Conservation (phyloP, 53 echinoderm and acorn worm species). For the Zoroaster sp. region DNA sequence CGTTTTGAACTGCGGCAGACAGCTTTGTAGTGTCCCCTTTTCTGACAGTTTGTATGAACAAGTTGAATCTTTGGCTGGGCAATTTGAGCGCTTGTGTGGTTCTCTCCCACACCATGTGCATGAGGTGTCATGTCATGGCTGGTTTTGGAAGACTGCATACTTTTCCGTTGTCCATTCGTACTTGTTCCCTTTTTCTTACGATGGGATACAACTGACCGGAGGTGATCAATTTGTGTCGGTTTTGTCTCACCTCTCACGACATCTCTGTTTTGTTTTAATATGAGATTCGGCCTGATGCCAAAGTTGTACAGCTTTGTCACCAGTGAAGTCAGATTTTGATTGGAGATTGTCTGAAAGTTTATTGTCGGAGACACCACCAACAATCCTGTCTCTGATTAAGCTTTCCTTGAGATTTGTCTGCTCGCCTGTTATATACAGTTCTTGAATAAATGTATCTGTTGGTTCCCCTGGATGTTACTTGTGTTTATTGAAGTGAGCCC, state of each 20-base stretch:
- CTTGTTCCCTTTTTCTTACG: not conserved
- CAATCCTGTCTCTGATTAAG: constrained; percentile 58
- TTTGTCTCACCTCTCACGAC: constrained; percentile 23
- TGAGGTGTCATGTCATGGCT: not conserved
- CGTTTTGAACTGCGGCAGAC: constrained; percentile 40
- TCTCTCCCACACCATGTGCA: constrained; percentile 19
- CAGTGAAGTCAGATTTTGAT: constrained; percentile 45
- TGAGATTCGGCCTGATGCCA: constrained; percentile 41
- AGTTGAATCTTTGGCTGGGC: constrained; percentile 68
- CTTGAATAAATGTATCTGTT: constrained; percentile 66
- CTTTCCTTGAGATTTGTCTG: constrained; percentile 56
- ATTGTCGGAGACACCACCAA: constrained; percentile 24
- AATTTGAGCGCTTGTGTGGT: not conserved
- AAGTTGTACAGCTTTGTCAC: constrained; percentile 39
- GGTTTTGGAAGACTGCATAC: not conserved
- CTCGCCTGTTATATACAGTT: constrained; percentile 58
- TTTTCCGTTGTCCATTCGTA: not conserved
- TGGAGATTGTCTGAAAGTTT: constrained; percentile 53
- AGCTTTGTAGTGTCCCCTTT: constrained; percentile 25
- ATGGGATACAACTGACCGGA: constrained; percentile 2
- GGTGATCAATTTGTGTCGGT: not conserved
- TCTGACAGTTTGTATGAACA: constrained; percentile 18
- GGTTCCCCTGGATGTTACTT: constrained; percentile 59
- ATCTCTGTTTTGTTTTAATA: constrained; percentile 25
- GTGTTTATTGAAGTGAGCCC: constrained; percentile 64